These are phyloP conservation scores for Synergus japonicus DNA, from an alignment of 2,888 invertebrate genomes.

Conservation along the genomic window DNA sequence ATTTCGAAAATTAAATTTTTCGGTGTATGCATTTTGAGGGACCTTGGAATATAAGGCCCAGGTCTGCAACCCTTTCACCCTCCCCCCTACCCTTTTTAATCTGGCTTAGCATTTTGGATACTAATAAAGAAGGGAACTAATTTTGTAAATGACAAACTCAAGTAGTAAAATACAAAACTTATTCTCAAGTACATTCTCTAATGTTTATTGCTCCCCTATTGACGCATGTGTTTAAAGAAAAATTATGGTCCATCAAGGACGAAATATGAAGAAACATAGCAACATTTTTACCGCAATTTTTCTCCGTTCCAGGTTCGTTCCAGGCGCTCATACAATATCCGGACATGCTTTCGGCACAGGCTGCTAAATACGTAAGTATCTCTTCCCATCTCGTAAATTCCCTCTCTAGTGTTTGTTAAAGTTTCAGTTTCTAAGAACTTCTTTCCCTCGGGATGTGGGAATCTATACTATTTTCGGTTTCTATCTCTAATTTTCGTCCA, in stretches of 20 bases:
- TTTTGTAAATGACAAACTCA: constrained; percentile 27
- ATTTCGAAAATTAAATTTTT: too few species aligned
- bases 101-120: not conserved
- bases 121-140: not conserved
- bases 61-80: too few species aligned
- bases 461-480: not conserved
- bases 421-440: constrained; percentile 7
- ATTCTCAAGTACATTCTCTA: constrained; percentile 30
- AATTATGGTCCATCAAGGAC: constrained; percentile 22
- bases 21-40: too few species aligned
- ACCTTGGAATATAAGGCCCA: too few species aligned
- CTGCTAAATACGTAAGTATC: constrained; percentile 93
- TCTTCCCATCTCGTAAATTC: constrained; percentile 29
- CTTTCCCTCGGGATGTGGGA: not conserved
- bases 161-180: constrained; percentile 28
- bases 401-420: constrained; percentile 24
- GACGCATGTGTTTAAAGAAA: constrained; percentile 27
- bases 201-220: constrained; percentile 20
- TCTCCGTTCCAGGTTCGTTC: constrained; percentile 88
- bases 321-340: constrained; percentile 99
- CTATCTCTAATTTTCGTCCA: constrained; percentile 3
- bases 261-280: constrained; percentile 31
- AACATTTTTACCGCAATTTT: constrained; percentile 42
- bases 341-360: constrained; percentile 97
- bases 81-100: too few species aligned